These are phyloP conservation scores for Dasypolia templi DNA, from an alignment of 2,888 invertebrate species.

Conservation along the genomic window DNA sequence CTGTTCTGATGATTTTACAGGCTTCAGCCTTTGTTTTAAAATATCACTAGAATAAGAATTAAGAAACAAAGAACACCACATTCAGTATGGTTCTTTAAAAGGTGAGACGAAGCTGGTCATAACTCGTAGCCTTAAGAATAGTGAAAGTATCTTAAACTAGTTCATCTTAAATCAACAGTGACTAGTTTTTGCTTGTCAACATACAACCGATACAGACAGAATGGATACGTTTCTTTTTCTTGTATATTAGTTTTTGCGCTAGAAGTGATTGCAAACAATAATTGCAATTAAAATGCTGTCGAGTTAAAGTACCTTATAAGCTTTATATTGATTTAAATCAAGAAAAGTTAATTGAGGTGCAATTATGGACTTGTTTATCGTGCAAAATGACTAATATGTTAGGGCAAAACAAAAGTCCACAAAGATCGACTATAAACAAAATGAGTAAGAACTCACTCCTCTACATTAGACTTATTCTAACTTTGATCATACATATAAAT, in stretches of 20 bases:
- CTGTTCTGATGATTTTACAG: not conserved
- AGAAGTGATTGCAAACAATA: not conserved
- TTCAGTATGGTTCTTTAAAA: not conserved
- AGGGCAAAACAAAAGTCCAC: too few relatives aligned
- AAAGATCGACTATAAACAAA: not conserved
- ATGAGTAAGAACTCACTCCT: not conserved
- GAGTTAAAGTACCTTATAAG: not conserved
- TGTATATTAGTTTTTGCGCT: not conserved
- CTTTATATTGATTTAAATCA: not conserved
- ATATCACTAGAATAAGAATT: not conserved
- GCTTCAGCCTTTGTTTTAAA: not conserved
- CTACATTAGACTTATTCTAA: not conserved
- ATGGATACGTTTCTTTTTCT: not conserved
- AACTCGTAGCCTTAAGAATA: not conserved
- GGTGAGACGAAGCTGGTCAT: not conserved
- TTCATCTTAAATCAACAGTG: not conserved
- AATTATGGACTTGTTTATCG: not conserved
- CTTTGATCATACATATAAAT: not conserved
- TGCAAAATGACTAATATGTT: not conserved
- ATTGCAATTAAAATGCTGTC: not conserved
- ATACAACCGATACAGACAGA: not conserved
- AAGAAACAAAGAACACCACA: not conserved
- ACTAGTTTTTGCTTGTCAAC: not conserved
- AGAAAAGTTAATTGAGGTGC: not conserved
- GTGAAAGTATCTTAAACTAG: too few relatives aligned